Base-by-base conservation (phyloP, 2,113 vertebrate species). In the Brachyistius frenatus region DNA sequence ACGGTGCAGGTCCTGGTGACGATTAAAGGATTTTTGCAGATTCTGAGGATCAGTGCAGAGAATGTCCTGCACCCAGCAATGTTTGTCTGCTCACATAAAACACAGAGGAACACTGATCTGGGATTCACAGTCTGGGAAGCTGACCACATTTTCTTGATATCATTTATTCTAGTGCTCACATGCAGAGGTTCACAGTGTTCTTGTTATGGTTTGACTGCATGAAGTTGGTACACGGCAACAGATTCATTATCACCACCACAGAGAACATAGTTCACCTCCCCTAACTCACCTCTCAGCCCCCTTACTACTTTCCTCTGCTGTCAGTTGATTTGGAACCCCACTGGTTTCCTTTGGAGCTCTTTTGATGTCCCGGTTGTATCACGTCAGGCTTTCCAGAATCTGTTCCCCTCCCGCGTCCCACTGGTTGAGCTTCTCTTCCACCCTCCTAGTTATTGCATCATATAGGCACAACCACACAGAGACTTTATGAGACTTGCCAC, bases 1-100 rank as follows among this genome's bases (percentile, higher is more conserved):
- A 70, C 52, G 56, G 77, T 41, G 60, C 68, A 79, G 46, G 82
- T 83, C 70, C 77, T 68, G 1, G 7, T 56, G 70, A 77, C 33
- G 70, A 88, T 87, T 87, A 81, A 86, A 86, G 87, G 91, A 73
- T 88, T 90, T 89, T 62, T 81, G 70, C 62, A 77, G 76, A 86
- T 89, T 66, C 79, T 39, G 30, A 32, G 80, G 85, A 81, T 86
- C 76, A 83, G 78, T 54, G n/a, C 52, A 8, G 75, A 71, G 70
- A 63, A 72, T 81, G 68, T 80, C 66, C 75, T 76, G 68, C 14
- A 72, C 52, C 66, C 56, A 7, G 32, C 2, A 1, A 57, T 54
- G 80, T 62, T 55, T 62, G 64, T 69, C 69, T 73, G 23, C 56
- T 72, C 54, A 39, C 73, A 71, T 35, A 50, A 67, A 61, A 54